Percentiles rank a stretch among this genome's conserved stretches.
These are phyloP conservation scores for Pogonognathellus flavescens DNA, from an alignment of 1,140 invertebrate genomes.

Conservation along the genomic window DNA sequence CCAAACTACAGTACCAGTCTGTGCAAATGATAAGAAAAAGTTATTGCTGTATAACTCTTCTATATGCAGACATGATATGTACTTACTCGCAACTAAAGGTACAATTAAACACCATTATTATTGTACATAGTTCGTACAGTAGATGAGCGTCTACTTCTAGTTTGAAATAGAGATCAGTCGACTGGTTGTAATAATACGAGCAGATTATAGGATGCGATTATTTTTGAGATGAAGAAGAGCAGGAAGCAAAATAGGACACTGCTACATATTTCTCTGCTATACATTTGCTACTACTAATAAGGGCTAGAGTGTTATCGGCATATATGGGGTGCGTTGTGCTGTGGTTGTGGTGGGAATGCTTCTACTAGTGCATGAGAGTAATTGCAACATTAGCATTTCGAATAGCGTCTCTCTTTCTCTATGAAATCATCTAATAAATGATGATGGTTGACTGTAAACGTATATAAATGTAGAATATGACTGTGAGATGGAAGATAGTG, in stretches of 20 bases:
- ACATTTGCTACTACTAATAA: background rate
- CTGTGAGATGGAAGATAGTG: too few relatives aligned
- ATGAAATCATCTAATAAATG: too few relatives aligned
- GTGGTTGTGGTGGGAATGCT: background rate
- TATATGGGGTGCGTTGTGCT: background rate
- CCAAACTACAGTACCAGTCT: background rate
- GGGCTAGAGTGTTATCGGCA: background rate
- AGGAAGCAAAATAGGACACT: conserved; percentile 3
- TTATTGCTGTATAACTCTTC: background rate
- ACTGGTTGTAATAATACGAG: background rate
- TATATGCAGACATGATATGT: background rate
- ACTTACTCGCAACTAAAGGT: too few relatives aligned
- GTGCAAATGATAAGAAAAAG: background rate
- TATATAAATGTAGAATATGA: too few relatives aligned
- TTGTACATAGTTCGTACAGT: too few relatives aligned
- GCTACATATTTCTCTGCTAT: background rate
- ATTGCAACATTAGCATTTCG: too few relatives aligned
- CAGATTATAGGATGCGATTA: background rate
- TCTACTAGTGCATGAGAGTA: too few relatives aligned
- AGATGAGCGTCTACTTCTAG: too few relatives aligned
- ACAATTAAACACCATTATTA: too few relatives aligned
- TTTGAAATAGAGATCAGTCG: background rate
- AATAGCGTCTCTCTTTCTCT: too few relatives aligned
- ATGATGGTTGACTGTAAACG: too few relatives aligned
- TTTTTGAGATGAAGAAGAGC: background rate